These are phyloP conservation scores for Agapostemon virescens DNA, from an alignment of 2,888 invertebrate species.

Conservation along the genomic window DNA sequence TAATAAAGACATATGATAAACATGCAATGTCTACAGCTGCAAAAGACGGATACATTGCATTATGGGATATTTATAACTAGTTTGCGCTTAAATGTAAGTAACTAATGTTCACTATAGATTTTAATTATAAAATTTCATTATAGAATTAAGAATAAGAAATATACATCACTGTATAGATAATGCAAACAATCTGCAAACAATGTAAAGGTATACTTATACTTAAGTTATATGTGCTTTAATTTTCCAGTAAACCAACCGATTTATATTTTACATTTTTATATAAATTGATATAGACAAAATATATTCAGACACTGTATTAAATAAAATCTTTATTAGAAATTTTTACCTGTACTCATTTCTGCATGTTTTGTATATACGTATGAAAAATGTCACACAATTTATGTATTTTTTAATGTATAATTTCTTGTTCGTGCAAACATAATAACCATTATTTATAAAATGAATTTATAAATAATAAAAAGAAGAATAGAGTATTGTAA, in stretches of 20 bases:
- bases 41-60: slow-evolving; percentile 88
- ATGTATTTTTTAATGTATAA: too few relatives aligned
- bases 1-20: slow-evolving; percentile 86
- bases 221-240: neutral
- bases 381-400: neutral
- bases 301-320: neutral
- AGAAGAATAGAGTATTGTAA: too few relatives aligned
- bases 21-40: slow-evolving; percentile 89
- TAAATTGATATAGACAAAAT: neutral
- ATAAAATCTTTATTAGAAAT: neutral
- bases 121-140: neutral
- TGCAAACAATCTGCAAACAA: neutral
- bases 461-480: too few relatives aligned
- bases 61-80: slow-evolving; percentile 91
- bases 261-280: neutral
- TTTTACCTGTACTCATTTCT: neutral
- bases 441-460: too few relatives aligned
- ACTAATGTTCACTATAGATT: neutral
- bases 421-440: too few relatives aligned
- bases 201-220: neutral
- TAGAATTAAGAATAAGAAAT: neutral
- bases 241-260: neutral
- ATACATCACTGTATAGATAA: neutral
- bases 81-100: slow-evolving; percentile 16
- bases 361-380: neutral